These are phyloP conservation scores for Drosophila repletoides DNA, from an alignment of 1,140 invertebrate species.

Conservation along the genomic window DNA sequence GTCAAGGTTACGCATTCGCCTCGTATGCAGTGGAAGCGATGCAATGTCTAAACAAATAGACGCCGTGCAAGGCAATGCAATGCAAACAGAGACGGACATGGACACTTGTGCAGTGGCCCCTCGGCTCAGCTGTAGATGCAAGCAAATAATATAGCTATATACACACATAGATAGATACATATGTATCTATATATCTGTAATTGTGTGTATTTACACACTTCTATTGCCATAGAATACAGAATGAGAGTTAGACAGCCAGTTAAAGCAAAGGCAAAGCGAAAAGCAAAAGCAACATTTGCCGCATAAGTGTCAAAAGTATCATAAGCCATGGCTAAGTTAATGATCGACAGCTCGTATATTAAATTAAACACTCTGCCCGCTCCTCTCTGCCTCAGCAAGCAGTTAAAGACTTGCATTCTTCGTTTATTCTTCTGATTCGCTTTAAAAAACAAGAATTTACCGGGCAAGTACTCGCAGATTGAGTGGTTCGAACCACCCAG, in stretches of 20 bases:
- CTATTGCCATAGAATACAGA: slow-evolving; percentile 21
- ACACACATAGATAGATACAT: neutral
- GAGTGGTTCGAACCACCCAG: no score
- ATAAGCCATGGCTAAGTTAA: slow-evolving; percentile 26
- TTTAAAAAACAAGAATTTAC: no score
- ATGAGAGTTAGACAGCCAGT: slow-evolving; percentile 8
- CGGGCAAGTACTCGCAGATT: no score
- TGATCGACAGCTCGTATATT: slow-evolving; percentile 34
- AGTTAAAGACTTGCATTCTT: no score
- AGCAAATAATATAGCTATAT: neutral
- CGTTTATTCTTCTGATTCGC: no score
- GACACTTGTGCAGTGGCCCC: slow-evolving; percentile 63
- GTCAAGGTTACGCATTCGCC: slow-evolving; percentile 78
- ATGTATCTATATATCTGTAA: neutral
- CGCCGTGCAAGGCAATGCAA: slow-evolving; percentile 63
- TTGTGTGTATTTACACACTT: slow-evolving; percentile 3
- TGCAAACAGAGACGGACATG: slow-evolving; percentile 65
- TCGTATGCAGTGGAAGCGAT: slow-evolving; percentile 65
- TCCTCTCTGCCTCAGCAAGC: no score
- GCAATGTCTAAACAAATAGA: slow-evolving; percentile 75
- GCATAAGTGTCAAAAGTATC: slow-evolving; percentile 57
- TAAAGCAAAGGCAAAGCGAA: neutral
- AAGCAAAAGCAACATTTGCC: slow-evolving; percentile 21
- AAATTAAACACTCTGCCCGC: neutral
- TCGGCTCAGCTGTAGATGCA: slow-evolving; percentile 54